Conservation (phyloP, 2,113 vertebrate species). For the Axis porcinus region DNA sequence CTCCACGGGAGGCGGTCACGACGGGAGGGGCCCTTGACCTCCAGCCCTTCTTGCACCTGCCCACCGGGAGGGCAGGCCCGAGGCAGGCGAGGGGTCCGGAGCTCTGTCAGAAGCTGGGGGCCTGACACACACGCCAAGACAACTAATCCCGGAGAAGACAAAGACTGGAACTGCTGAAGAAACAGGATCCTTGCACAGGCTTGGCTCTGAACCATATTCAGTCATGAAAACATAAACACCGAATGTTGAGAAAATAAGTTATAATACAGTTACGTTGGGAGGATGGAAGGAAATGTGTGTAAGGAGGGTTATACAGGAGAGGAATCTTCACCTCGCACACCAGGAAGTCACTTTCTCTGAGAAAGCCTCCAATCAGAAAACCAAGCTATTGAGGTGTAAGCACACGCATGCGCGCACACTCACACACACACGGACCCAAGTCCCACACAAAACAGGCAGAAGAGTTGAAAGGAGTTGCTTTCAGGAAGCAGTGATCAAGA, state of each 20-base stretch:
- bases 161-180: background rate
- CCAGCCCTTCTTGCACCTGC: background rate
- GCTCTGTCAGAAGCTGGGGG: background rate
- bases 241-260: background rate
- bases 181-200: background rate
- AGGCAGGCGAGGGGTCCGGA: background rate
- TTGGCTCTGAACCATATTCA: background rate
- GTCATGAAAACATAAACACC: background rate
- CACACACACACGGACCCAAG: background rate
- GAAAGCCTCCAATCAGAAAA: background rate
- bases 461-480: background rate
- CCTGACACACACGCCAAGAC: background rate
- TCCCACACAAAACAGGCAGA: background rate
- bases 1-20: background rate
- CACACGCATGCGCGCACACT: rapidly evolving
- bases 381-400: background rate
- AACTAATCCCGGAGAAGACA: background rate
- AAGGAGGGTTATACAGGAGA: background rate
- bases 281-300: background rate
- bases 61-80: background rate
- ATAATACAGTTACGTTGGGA: background rate
- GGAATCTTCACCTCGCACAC: background rate
- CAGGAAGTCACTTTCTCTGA: background rate
- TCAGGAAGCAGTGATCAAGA: background rate
- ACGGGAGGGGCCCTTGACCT: background rate